Conservation (phyloP, 1,140 invertebrate genomes). For the Drosophila lacteicornis region DNA sequence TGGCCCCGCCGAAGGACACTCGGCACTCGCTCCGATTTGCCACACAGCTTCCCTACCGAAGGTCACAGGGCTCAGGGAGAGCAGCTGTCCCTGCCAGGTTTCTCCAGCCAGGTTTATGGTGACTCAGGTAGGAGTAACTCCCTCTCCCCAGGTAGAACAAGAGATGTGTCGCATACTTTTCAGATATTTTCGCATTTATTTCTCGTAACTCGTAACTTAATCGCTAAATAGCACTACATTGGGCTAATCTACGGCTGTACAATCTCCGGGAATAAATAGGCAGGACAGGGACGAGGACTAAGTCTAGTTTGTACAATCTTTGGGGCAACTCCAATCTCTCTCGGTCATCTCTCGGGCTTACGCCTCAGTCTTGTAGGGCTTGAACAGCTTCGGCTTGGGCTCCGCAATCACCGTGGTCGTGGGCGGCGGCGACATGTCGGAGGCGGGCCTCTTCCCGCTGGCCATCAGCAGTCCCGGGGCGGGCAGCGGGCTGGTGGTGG, state of each 20-base stretch:
- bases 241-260: slow-evolving; percentile 52
- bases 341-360: slow-evolving; percentile 56
- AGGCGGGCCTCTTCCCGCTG: slow-evolving; percentile 71
- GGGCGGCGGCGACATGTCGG: slow-evolving; percentile 64
- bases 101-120: slow-evolving; percentile 46
- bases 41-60: slow-evolving; percentile 17
- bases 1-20: slow-evolving; percentile 58
- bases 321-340: neutral
- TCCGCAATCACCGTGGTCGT: slow-evolving; percentile 62
- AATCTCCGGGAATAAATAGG: slow-evolving; percentile 46
- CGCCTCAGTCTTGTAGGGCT: slow-evolving; percentile 89
- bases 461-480: slow-evolving; percentile 72
- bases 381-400: slow-evolving; percentile 88
- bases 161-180: slow-evolving; percentile 16
- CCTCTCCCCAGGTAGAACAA: slow-evolving; percentile 22
- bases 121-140: slow-evolving; percentile 20
- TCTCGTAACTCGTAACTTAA: slow-evolving; percentile 33
- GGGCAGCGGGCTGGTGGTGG: slow-evolving; percentile 60
- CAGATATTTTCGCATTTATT: slow-evolving; percentile 38
- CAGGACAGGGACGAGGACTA: slow-evolving; percentile 14
- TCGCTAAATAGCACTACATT: slow-evolving; percentile 28
- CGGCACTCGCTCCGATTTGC: slow-evolving; percentile 28
- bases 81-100: slow-evolving; percentile 35
- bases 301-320: slow-evolving; percentile 76
- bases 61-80: neutral